Evolutionary conservation across 2,888 invertebrate genomes (phyloP).

Genomic region (Eustalomyia histrio): DNA sequence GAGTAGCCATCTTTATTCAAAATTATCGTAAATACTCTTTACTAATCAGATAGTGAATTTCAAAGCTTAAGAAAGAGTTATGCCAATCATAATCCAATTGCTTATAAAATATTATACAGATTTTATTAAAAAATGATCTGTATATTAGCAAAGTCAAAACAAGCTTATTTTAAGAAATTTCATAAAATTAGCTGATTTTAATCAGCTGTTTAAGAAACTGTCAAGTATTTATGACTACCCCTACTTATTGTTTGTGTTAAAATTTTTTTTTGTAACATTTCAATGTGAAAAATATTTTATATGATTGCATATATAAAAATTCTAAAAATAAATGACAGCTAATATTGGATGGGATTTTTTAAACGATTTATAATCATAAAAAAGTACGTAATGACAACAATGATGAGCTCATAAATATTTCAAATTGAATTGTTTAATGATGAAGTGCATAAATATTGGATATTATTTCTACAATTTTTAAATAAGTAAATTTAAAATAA

Average conservation of each 20-base stretch:
- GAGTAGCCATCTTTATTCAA: too few species aligned
- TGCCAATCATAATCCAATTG: too few species aligned
- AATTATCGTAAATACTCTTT: too few species aligned
- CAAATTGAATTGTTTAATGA: conserved; percentile 34
- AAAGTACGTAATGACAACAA: conserved; percentile 31
- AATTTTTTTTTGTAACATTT: conserved; percentile 19
- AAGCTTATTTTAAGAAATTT: too few species aligned
- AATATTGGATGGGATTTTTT: conserved; percentile 17
- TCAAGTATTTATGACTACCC: neutral
- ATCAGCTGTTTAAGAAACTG: neutral
- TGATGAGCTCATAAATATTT: conserved; percentile 50
- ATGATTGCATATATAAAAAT: conserved; percentile 32
- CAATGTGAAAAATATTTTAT: neutral
- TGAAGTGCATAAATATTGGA: neutral
- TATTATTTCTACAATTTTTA: neutral
- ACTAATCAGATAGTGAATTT: too few species aligned
- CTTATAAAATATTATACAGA: too few species aligned
- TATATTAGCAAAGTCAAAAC: too few species aligned
- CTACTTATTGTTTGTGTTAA: neutral
- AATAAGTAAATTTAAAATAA: neutral
- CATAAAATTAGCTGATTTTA: too few species aligned
- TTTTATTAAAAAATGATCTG: too few species aligned
- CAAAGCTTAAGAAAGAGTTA: too few species aligned
- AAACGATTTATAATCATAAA: conserved; percentile 10
- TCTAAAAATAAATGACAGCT: conserved; percentile 50